Base-by-base conservation (phyloP, 2,113 vertebrate genomes). In the Ranitomeya variabilis region DNA sequence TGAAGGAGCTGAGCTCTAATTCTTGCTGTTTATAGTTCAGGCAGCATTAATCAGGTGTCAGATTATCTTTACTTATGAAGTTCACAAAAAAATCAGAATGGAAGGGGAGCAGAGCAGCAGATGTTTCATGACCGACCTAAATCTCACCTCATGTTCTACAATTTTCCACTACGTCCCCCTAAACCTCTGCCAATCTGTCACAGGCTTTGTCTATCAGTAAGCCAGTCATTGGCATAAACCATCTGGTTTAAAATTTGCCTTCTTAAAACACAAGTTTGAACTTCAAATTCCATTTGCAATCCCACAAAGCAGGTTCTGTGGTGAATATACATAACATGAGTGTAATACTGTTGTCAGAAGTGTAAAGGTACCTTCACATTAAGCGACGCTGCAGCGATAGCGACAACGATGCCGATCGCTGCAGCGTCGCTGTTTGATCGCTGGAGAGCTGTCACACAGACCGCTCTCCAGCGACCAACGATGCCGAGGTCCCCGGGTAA, bases 181-280 rank as follows among this genome's bases (percentile, higher is more conserved):
- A 83, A 83, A 66, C 80, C 62, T 13, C 37, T 80, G 15, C 21
- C 80, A 67, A 67, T 83, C 80, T 83, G 81, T 26, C 51, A 83
- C 12, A n/a, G 21, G 45, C 62, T 83, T 83, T 83, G 64, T 51
- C 18, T 16, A 18, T 54, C 45, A 52, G 45, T 45, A 69, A 67
- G 8, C 62, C 21, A 54, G 19, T 18, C 37, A 52, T 54, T 52
- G 64, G 81, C n/a, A 83, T 15, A 14, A 52, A 54, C 52, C 31
- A 80, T 23, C 12, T 13, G 54, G 19, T 52, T 78, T 55, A 54
- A 13, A 7, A n/a, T 2, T 26, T n/a, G 77, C n/a, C 77, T 23
- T 26, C 21, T 26, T 80, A 13, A 52, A 5, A 76, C 16, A n/a
- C 1, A 31, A 7, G 15, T 16, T 18, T 45, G 31, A 74, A 14